Percentiles rank a stretch among this genome's conserved stretches.
These are phyloP conservation scores for Leucoptera coffeella DNA, from an alignment of 2,888 invertebrate genomes.

Conservation along the genomic window DNA sequence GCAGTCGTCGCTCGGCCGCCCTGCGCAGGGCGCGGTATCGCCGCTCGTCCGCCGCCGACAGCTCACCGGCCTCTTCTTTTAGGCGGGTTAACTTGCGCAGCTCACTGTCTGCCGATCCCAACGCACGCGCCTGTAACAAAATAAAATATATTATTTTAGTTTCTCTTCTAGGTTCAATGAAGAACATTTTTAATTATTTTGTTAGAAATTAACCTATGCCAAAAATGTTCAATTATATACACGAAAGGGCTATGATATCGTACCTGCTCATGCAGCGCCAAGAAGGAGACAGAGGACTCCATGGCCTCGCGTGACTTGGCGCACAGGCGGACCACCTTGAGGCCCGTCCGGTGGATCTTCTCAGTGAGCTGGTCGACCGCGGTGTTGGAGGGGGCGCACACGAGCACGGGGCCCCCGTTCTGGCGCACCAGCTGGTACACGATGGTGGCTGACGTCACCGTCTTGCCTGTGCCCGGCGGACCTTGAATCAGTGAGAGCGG, in stretches of 20 bases:
- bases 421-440: slow-evolving; percentile 97
- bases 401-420: slow-evolving; percentile 89
- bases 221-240: too few species aligned
- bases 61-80: slow-evolving; percentile 97
- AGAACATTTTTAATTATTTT: too few species aligned
- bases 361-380: slow-evolving; percentile 99
- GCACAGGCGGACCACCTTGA: slow-evolving; percentile 90
- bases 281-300: slow-evolving; percentile 93
- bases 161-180: too few species aligned
- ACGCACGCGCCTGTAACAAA: slow-evolving; percentile 89
- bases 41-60: slow-evolving; percentile 93
- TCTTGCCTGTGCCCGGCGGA: slow-evolving; percentile 96
- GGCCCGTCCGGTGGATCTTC: slow-evolving; percentile 94
- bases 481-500: slow-evolving; percentile 97
- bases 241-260: too few species aligned
- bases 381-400: slow-evolving; percentile 98
- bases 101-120: slow-evolving; percentile 85
- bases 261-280: slow-evolving; percentile 96
- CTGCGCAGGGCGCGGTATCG: slow-evolving; percentile 87
- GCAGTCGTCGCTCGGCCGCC: slow-evolving; percentile 80
- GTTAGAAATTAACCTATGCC: too few species aligned
- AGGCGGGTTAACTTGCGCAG: slow-evolving; percentile 91
- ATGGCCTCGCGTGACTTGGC: slow-evolving; percentile 98
- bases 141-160: too few species aligned
- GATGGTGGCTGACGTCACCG: slow-evolving; percentile 98